Base-by-base conservation (phyloP, 1,140 invertebrate genomes). In the Tetragonula clypearis region DNA sequence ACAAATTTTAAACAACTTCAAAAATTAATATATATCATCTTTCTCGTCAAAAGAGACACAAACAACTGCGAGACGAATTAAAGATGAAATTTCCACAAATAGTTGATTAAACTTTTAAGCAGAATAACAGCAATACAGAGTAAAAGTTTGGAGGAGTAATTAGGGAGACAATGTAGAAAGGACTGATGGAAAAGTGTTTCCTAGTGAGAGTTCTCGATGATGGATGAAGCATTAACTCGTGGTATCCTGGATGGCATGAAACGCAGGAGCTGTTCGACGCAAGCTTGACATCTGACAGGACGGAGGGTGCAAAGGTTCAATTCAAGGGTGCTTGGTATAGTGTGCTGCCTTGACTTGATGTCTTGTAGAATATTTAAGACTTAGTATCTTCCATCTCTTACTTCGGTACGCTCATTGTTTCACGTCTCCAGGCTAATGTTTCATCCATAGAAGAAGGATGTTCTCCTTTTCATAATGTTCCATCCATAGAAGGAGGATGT, bases 291-390 rank as follows among this genome's bases (percentile, higher is more conserved):
- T 86, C 85, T 85, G 90, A 87, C 89, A 89, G 85, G 49, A 56
- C 58, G 78, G 72, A 87, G 88, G 85, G 85, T 83, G 86, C 71
- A 77, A 87, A 84, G 84, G 71, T 88, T 86, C 74, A 84, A 90
- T 90, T 87, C 84, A 90, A 86, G 87, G 84, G 89, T 58, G 86
- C 58, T 68, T 66, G 78, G 30, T 78, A 49, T 35, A 53, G 49
- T 58, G 65, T 68, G 65, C 23, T 81, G 74, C 83, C 87, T 86
- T 82, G 83, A 81, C 83, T 68, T 86, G 84, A 81, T 90, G 89
- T 90, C 90, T 91, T 91, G 75, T 91, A 65, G 88, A 91, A 90
- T 91, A 91, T 91, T 91, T 91, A 91, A 91, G 85, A 72, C 79
- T 81, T n/a, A 14, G n/a, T 41, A 60, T 71, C 77, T 65, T 86